Base-by-base conservation (phyloP, 2,113 vertebrate genomes). In the Hippocampus abdominalis region DNA sequence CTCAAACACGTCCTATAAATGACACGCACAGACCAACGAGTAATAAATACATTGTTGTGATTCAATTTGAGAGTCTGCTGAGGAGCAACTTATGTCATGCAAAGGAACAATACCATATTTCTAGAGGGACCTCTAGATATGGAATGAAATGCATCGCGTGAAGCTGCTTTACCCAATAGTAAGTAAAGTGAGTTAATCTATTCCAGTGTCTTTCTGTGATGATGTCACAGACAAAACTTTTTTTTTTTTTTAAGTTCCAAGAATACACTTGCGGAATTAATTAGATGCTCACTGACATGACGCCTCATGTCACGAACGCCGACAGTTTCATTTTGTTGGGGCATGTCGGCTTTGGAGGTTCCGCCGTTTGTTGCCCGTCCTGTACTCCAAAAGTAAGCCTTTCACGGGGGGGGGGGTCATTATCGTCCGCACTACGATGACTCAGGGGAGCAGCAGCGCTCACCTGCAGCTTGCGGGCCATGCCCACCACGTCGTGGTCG, bases 391-490 rank as follows among this genome's bases (percentile, higher is more conserved):
- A 12, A n/a, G 32, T 62, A 23, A 54, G 39, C 42, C 63, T 46
- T n/a, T n/a, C 10, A 21, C 25, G 27, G 13, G 21, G 51, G 3
- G 51, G 3, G 18, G 8, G 18, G 48, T 49, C 18, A 49, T 20
- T 18, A 21, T 21, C 21, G 5, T 9, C 8, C 3, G 49, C 21
- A 0, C 10, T 54, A 23, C 3, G 1, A 51, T 40, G n/a, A 40
- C 8, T 20, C 11, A 3, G 32, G 32, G 18, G 16, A 51, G 15
- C 44, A 11, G 15, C 44, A 5, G 10, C 12, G 3, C 81, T 70
- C 64, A 96, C 96, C 94, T 98, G 96, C 62, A 98, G 84, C 63
- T 97, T 98, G 0, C 96, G 91, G 0, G 96, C 96, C 96, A 98
- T 98, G 75, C 92, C 90, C 49, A 98, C 96, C 1, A 98, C 96